Evolutionary conservation across 1,140 invertebrate species (phyloP), one percentile per base, ranked within the genome.

Genomic region (Drosophila lowei): DNA sequence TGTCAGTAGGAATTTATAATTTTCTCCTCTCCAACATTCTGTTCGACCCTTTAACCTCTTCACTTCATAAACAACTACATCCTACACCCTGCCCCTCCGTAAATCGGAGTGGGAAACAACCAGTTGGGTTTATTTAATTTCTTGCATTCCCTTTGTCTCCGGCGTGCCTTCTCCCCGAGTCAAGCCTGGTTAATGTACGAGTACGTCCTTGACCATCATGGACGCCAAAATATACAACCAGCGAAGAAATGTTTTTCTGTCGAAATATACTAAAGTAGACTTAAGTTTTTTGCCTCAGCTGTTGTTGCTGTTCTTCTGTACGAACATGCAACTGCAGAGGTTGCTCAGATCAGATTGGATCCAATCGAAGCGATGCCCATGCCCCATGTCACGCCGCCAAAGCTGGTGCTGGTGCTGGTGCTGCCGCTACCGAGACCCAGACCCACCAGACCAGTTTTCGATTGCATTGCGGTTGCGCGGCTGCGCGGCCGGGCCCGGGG

Each of bases 151-250:
- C 50, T 68, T 57, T 68, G 65, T 68, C 63, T 68, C 42, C 28
- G 30, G 62, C 54, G 30, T 67, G 41, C 16, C 13, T 30, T 50
- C 46, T 49, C 46, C 23, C 59, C 28, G 48, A 11, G n/a, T 15
- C 43, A 34, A 49, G 28, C 52, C 71, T 68, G 72, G 80, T 85
- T 84, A 85, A 84, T 77, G 80, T 52, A 84, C 34, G 34, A 38
- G 11, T 3, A 13, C 80, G 80, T 80, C 80, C 80, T 77, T 84
- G 80, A 80, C 80, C 80, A 79, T 85, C 80, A 41, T 63, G 23
- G 30, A 55, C 53, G 59, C 18, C 59, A 42, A 41, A 23, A 77
- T 61, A 16, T 25, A 54, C 41, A 60, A 46, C 34, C 44, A 46
- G 52, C 46, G 46, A 72, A 72, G 50, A 54, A 50, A 72, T 54